Evolutionary conservation across 2,888 invertebrate genomes (phyloP), one percentile per base, ranked within the genome.

Genomic region (Ischnus inquisitorius): DNA sequence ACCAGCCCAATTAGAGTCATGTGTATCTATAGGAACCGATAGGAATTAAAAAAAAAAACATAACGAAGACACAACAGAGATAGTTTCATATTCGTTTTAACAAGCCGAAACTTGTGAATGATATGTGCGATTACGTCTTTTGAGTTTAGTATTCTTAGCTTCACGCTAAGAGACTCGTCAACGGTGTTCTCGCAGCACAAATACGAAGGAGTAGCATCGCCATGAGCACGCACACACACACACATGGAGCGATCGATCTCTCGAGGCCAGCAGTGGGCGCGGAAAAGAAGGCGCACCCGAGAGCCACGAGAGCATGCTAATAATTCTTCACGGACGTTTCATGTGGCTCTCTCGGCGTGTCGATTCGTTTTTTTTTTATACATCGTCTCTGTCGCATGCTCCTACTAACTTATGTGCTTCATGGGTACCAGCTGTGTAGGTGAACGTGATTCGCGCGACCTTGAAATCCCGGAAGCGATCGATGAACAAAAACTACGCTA

Each of bases 231-330:
- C 1, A 68, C 12, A 51, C 16, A 68, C 65, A 16, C 46, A 34
- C 16, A 34, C 28, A 67, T 25, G 41, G 51, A 51, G 43, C 67
- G 76, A 68, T 72, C 72, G 75, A 82, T 83, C 67, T 67, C 65
- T 67, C 84, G 82, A 84, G 85, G 85, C 79, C 85, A 65, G 28
- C 68, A 57, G 85, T 84, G 84, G 86, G 86, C 82, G 84, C 79
- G 82, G 76, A 79, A 79, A 75, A 75, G 75, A 57, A 79, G 60
- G 78, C 62, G 60, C 62, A 43, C 46, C 43, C 67, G 46, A 22
- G 76, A 80, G 62, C 75, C 76, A 64, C 69, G 79, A n/a, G n/a
- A 69, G 75, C 83, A 83, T 83, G 83, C 80, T 83, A 83, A 83
- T 83, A 80, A 80, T 83, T 80, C 83, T 80, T 83, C 83, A 83